Conservation (phyloP, 2,888 invertebrate genomes). For the Drosophila rubida region DNA sequence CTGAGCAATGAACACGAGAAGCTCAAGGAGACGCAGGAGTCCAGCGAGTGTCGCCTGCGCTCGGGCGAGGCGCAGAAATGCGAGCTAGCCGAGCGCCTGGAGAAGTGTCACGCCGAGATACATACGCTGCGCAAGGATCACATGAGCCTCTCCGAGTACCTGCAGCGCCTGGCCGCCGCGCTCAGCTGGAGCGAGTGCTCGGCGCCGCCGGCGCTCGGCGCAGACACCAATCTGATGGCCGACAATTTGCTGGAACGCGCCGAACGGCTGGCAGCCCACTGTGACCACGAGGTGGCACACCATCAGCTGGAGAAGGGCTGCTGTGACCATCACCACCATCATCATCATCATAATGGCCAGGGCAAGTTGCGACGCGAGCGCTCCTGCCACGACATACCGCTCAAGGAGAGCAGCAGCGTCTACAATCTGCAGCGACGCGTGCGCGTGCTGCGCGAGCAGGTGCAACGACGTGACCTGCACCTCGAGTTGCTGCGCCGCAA, state of each 20-base stretch:
- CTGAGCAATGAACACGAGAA: conserved; percentile 90
- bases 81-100: conserved; percentile 90
- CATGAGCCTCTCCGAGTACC: conserved; percentile 88
- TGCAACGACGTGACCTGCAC: conserved; percentile 96
- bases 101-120: conserved; percentile 92
- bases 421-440: conserved; percentile 95
- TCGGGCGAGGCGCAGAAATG: conserved; percentile 88
- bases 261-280: conserved; percentile 87
- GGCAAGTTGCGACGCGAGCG: conserved; percentile 91
- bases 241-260: conserved; percentile 94
- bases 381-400: conserved; percentile 91
- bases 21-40: conserved; percentile 85
- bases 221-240: conserved; percentile 85
- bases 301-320: conserved; percentile 69
- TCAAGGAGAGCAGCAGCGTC: conserved; percentile 88
- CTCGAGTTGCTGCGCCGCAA: conserved; percentile 95
- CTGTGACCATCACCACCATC: conserved; percentile 53
- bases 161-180: conserved; percentile 92
- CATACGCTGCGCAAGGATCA: conserved; percentile 86
- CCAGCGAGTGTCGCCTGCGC: conserved; percentile 89
- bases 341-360: conserved; percentile 62
- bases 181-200: conserved; percentile 86
- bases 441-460: conserved; percentile 93
- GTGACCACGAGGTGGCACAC: conserved; percentile 77
- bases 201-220: conserved; percentile 82